Conservation (phyloP, 2,888 invertebrate genomes). For the Ophioninae sp. region DNA sequence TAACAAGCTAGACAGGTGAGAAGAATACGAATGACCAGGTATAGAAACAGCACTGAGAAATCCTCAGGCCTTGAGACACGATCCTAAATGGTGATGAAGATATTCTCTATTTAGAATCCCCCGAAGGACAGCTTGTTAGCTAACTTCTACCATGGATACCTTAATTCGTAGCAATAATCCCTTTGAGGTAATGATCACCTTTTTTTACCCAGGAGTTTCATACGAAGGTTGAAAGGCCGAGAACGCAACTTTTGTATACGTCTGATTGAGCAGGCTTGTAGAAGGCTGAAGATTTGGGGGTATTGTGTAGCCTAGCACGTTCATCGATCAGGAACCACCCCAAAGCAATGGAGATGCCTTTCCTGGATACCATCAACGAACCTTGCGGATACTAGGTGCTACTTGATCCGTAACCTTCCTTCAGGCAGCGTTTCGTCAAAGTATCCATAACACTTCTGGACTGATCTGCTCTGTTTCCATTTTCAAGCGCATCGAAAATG, state of each 20-base stretch:
- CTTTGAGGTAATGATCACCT: not conserved
- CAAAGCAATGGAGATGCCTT: conserved; percentile 20
- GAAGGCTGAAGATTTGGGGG: not conserved
- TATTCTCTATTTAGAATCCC: conserved; percentile 72
- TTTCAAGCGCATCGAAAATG: conserved; percentile 23
- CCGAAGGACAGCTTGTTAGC: conserved; percentile 74
- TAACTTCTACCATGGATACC: conserved; percentile 8
- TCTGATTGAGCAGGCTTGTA: not conserved
- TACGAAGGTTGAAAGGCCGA: not conserved
- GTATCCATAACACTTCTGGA: conserved; percentile 8
- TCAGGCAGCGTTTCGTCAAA: not conserved
- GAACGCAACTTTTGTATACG: not conserved
- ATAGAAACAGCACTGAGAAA: conserved; percentile 36
- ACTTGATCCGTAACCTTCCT: conserved; percentile 43
- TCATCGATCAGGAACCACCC: conserved; percentile 46
- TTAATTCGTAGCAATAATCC: not conserved
- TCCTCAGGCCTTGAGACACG: conserved; percentile 18
- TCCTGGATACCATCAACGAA: conserved; percentile 37
- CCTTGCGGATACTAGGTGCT: conserved; percentile 21
- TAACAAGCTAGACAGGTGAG: conserved; percentile 10
- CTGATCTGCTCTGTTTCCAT: not conserved
- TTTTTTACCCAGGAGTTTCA: not conserved
- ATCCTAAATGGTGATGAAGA: conserved; percentile 64
- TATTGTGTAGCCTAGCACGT: not conserved
- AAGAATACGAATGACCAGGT: conserved; percentile 41